phyloP scores from a whole-genome alignment of 2,888 invertebrate species.

The Rhyacophila evoluta region DNA sequence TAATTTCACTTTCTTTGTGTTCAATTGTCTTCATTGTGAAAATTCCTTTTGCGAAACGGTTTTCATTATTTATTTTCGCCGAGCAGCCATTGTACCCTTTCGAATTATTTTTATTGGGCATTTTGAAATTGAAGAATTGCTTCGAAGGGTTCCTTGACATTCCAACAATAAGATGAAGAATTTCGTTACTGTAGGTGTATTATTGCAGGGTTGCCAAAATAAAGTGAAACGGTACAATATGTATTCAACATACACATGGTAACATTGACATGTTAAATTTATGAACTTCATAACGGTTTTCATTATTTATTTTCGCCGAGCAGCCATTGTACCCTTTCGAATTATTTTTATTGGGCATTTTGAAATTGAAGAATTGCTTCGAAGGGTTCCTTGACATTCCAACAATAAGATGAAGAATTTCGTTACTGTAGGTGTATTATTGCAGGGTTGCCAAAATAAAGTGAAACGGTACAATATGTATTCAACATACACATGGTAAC shows the following conservation, averaged over 20 bases:
- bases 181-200: not conserved
- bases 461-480: too few species aligned
- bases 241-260: too few species aligned
- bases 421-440: not conserved
- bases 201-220: not conserved
- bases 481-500: too few species aligned
- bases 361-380: not conserved
- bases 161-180: not conserved
- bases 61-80: slow-evolving; percentile 27
- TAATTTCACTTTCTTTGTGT: slow-evolving; percentile 19
- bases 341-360: slow-evolving; percentile 6
- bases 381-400: slow-evolving; percentile 8
- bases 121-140: not conserved
- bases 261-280: too few species aligned
- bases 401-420: not conserved
- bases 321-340: not conserved
- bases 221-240: too few species aligned
- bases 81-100: not conserved
- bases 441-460: not conserved
- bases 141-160: slow-evolving; percentile 17
- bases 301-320: slow-evolving; percentile 27
- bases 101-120: slow-evolving; percentile 1
- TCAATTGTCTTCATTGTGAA: slow-evolving; percentile 19
- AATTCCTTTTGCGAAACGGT: slow-evolving; percentile 3
- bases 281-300: too few species aligned